These are phyloP conservation scores for Nylanderia fulva DNA, from an alignment of 1,140 invertebrate genomes.

Conservation along the genomic window DNA sequence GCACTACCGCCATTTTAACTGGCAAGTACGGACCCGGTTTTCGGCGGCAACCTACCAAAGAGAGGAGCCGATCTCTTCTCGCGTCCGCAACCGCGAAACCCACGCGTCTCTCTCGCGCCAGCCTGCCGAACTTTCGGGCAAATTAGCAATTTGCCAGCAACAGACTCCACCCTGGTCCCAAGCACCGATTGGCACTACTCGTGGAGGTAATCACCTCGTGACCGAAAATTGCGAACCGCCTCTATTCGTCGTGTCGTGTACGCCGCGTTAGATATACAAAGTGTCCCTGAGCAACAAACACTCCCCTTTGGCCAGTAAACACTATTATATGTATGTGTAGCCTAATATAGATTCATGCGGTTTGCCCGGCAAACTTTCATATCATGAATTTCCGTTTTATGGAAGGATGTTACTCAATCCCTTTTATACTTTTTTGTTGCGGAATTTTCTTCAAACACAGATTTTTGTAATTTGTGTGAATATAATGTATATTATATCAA, in stretches of 20 bases:
- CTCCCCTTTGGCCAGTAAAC: not conserved
- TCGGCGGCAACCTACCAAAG: slow-evolving; percentile 44
- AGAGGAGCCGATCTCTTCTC: slow-evolving; percentile 21
- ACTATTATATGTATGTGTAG: not conserved
- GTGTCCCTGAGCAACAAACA: slow-evolving; percentile 1
- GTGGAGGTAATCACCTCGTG: slow-evolving; percentile 37
- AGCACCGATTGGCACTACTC: slow-evolving; percentile 63
- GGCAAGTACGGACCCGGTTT: slow-evolving; percentile 60
- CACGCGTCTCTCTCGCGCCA: slow-evolving; percentile 41
- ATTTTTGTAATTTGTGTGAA: too few species aligned
- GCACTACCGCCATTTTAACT: slow-evolving; percentile 63
- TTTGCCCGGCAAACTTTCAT: slow-evolving; percentile 12
- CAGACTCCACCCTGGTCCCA: slow-evolving; percentile 61
- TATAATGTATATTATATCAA: too few species aligned
- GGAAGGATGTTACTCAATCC: not conserved
- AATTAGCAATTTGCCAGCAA: slow-evolving; percentile 74
- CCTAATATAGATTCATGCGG: not conserved
- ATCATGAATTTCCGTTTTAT: not conserved
- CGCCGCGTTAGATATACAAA: slow-evolving; percentile 55
- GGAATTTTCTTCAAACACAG: not conserved
- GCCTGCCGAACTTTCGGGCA: slow-evolving; percentile 65
- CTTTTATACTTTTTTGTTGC: not conserved
- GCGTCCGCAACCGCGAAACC: slow-evolving; percentile 57
- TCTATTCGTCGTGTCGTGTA: slow-evolving; percentile 44
- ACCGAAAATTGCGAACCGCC: slow-evolving; percentile 68